Evolutionary conservation across 1,140 invertebrate species (phyloP), one percentile per base, ranked within the genome.

Genomic region (Marisa cornuarietis): DNA sequence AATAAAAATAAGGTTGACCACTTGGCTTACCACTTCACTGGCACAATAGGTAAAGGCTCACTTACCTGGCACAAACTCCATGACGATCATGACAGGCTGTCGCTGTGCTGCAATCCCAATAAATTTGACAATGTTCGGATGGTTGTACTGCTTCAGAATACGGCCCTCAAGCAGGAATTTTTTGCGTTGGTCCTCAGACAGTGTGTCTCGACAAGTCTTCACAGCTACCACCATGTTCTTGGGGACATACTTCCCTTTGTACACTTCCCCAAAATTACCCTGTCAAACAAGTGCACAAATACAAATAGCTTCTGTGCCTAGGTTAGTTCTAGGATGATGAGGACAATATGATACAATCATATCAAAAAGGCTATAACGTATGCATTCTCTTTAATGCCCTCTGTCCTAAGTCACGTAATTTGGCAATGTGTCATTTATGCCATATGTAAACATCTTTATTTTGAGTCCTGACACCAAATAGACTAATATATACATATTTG

Each of bases 1-100:
- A 42, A 42, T 42, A 42, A 42, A 42, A 6, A 2, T 42, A 42
- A 42, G 31, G 31, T 6, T 42, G 2, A 42, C 31, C 31, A 42
- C 31, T 42, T 42, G 31, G 31, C 22, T 22, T 76, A 11, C 24
- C 26, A 61, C 49, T 62, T 18, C 22, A 77, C 0, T 42, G 31
- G 31, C 31, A 18, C 7, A 31, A 58, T 7, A 71, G 71, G 5
- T 42, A 52, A 71, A 16, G 61, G 20, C 14, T 42, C 52, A 81
- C 85, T 88, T 90, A 96, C 96, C 96, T 84, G 95, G 94, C n/a
- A 98, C 96, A 77, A 98, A 92, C 92, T 99, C 98, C 97, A 99
- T 98, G 31, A 99, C 96, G 87, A 99, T 99, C 97, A 99, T 99
- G 73, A 99, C 98, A 0, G 98, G 98, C 87, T 99, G 97, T 87